These are phyloP conservation scores for Macquaria ambigua DNA, from an alignment of 2,113 vertebrate species.

Conservation along the genomic window DNA sequence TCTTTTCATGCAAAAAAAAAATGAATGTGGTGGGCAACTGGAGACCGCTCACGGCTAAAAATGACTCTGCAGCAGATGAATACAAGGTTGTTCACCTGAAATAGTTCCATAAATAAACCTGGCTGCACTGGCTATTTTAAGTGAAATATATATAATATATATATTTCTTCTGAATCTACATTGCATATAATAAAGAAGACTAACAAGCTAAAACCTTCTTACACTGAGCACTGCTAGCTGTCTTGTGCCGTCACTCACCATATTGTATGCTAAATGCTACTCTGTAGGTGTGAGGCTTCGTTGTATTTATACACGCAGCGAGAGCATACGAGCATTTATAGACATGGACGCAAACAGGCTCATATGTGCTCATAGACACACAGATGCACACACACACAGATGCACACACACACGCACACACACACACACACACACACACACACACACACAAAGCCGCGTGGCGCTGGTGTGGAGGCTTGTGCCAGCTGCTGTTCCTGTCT, in stretches of 20 bases:
- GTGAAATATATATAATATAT: constrained; percentile 28
- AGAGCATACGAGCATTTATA: constrained; percentile 55
- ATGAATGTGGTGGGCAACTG: constrained; percentile 27
- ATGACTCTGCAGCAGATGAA: constrained; percentile 52
- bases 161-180: constrained; percentile 31
- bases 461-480: constrained; percentile 72
- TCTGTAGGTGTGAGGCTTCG: constrained; percentile 68
- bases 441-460: constrained; percentile 44
- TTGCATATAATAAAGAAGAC: neutral
- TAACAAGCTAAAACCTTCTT: neutral
- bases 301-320: constrained; percentile 59
- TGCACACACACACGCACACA: constrained; percentile 21
- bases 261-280: constrained; percentile 54
- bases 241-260: constrained; percentile 51
- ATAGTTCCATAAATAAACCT: constrained; percentile 57
- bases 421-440: constrained; percentile 30
- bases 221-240: neutral
- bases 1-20: constrained; percentile 3
- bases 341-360: constrained; percentile 42
- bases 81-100: constrained; percentile 58
- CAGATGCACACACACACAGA: constrained; percentile 16
- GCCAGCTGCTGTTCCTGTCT: constrained; percentile 77
- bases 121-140: constrained; percentile 45
- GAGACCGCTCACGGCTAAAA: constrained; percentile 49
- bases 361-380: constrained; percentile 17